Evolutionary conservation across 2,888 invertebrate genomes (phyloP).

Genomic region (Pseudococcus longispinus): DNA sequence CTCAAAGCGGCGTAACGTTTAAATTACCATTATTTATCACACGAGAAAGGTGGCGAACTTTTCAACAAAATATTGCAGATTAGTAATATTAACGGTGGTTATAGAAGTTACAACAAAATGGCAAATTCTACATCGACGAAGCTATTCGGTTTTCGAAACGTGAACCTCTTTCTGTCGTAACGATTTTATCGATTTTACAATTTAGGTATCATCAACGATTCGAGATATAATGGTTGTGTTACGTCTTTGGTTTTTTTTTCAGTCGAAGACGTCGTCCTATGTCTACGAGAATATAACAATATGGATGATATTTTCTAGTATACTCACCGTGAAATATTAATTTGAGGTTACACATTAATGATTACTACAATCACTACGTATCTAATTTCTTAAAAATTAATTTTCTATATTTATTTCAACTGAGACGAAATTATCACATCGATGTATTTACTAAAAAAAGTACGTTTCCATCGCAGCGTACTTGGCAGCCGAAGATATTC

Average conservation of each 20-base stretch:
- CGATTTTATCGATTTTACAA: not conserved
- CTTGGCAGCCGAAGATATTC: not conserved
- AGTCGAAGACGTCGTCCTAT: not conserved
- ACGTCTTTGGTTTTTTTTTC: not conserved
- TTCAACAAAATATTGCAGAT: not conserved
- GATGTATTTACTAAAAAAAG: not conserved
- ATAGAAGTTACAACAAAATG: not conserved
- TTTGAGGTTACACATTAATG: slow-evolving; percentile 28
- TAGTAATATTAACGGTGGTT: not conserved
- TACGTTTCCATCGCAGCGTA: not conserved
- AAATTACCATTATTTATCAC: not conserved
- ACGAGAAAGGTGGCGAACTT: not conserved
- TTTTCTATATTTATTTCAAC: not conserved
- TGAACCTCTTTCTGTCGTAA: not conserved
- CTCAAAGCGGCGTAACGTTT: not conserved
- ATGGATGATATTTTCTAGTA: not conserved
- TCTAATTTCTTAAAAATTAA: slow-evolving; percentile 1
- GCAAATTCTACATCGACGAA: not conserved
- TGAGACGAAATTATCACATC: not conserved
- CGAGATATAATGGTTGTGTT: not conserved
- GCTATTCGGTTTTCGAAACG: not conserved
- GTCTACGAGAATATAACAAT: not conserved
- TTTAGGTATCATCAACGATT: not conserved
- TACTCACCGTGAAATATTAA: slow-evolving; percentile 14
- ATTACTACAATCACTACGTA: not conserved